Evolutionary conservation across 2,797 vertebrate species (phyloP).

Genomic region (Lerista edwardsae): DNA sequence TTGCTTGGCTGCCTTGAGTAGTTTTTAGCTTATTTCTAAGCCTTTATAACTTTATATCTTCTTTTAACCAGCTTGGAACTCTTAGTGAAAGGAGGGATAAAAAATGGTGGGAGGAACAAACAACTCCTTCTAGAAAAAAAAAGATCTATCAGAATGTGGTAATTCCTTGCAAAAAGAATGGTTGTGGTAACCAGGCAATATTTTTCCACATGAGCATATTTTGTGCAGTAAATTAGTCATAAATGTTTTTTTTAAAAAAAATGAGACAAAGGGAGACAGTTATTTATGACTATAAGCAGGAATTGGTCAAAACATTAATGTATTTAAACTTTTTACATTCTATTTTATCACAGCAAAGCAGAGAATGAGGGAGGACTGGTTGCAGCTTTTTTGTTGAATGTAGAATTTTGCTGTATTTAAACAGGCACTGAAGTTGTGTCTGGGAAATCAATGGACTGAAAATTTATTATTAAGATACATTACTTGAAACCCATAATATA

Average conservation of each 20-base stretch:
- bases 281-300: no score
- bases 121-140: no score
- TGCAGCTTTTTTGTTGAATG: not conserved
- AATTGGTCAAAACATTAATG: not conserved
- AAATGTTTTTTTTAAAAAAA: not conserved
- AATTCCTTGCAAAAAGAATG: no score
- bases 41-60: no score
- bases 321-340: fast-evolving
- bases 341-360: not conserved
- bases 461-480: not conserved
- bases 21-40: no score
- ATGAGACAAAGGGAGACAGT: not conserved
- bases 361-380: not conserved
- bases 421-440: not conserved
- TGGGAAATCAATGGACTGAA: not conserved
- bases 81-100: no score
- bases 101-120: no score
- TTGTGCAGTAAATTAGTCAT: not conserved
- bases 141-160: no score
- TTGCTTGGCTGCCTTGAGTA: no score
- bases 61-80: no score
- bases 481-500: fast-evolving
- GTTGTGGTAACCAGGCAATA: not conserved
- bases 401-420: not conserved
- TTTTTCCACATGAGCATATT: constrained; percentile 36